Evolutionary conservation across 2,113 vertebrate genomes (phyloP).

Genomic region (Pipra filicauda): DNA sequence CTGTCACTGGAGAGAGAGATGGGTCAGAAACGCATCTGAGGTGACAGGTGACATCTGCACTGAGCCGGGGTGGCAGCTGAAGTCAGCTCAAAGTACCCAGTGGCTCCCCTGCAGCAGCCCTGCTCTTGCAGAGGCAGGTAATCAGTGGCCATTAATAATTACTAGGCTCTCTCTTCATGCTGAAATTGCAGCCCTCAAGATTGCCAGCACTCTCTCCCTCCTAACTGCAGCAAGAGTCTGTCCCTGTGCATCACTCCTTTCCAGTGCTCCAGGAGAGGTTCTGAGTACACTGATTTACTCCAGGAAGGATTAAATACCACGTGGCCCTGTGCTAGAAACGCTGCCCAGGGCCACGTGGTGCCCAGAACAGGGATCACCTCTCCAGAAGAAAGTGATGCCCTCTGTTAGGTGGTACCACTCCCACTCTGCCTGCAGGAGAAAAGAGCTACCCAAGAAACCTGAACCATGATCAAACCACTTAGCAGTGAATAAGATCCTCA

Average conservation of each 20-base stretch:
- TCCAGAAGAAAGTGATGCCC: neutral
- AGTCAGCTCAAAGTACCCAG: neutral
- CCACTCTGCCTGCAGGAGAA: neutral
- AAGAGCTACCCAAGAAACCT: neutral
- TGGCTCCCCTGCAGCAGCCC: neutral
- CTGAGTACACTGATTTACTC: neutral
- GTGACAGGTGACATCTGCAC: neutral
- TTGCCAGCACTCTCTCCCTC: neutral
- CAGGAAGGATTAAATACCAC: neutral
- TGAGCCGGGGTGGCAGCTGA: neutral
- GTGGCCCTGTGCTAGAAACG: accelerated
- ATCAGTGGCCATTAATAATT: neutral
- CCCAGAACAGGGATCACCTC: neutral
- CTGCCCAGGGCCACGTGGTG: accelerated
- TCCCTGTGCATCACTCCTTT: neutral
- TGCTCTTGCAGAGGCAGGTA: neutral
- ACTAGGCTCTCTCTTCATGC: neutral
- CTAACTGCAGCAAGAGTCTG: neutral
- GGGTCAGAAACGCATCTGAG: neutral
- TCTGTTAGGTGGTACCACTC: neutral
- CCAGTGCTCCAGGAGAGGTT: neutral
- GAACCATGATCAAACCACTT: neutral
- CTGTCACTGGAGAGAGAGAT: neutral
- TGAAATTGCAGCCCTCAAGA: neutral
- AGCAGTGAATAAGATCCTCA: neutral